These are phyloP conservation scores for Plagiodera versicolora DNA, from an alignment of 2,888 invertebrate species.

Conservation along the genomic window DNA sequence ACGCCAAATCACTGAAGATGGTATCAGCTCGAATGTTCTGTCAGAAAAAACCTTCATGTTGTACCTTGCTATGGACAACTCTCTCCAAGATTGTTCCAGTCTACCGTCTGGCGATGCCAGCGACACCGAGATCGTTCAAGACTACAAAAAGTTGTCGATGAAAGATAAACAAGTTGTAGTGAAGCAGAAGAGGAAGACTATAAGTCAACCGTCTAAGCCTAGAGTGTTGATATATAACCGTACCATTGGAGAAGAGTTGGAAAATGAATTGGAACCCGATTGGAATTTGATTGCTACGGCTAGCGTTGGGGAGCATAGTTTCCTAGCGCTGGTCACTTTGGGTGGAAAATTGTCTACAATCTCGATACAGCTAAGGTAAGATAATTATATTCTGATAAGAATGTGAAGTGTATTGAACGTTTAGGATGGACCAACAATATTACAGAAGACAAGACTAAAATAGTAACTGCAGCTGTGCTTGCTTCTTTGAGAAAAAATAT, in stretches of 20 bases:
- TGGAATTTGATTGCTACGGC: slow-evolving; percentile 65
- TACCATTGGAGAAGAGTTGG: slow-evolving; percentile 58
- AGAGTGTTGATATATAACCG: slow-evolving; percentile 64
- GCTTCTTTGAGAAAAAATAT: too few species aligned
- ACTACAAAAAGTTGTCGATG: slow-evolving; percentile 65
- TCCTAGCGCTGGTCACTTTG: slow-evolving; percentile 66
- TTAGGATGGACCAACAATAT: too few species aligned
- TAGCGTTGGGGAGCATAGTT: slow-evolving; percentile 63
- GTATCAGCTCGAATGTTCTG: slow-evolving; percentile 50
- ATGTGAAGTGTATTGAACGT: too few species aligned
- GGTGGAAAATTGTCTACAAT: slow-evolving; percentile 64
- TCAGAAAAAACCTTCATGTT: slow-evolving; percentile 73
- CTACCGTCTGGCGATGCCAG: slow-evolving; percentile 66
- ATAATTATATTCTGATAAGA: neutral
- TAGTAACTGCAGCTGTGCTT: too few species aligned
- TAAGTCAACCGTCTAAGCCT: slow-evolving; percentile 63
- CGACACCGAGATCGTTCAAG: slow-evolving; percentile 76
- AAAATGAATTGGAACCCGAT: slow-evolving; percentile 59
- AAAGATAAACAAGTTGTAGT: slow-evolving; percentile 48
- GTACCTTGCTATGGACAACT: slow-evolving; percentile 74
- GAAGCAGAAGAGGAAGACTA: slow-evolving; percentile 55
- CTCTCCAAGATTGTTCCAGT: slow-evolving; percentile 78
- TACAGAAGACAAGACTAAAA: too few species aligned
- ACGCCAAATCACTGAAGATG: slow-evolving; percentile 52
- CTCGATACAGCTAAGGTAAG: slow-evolving; percentile 61